Conservation (phyloP, 2,888 invertebrate species). For the Euplagia quadripunctaria region DNA sequence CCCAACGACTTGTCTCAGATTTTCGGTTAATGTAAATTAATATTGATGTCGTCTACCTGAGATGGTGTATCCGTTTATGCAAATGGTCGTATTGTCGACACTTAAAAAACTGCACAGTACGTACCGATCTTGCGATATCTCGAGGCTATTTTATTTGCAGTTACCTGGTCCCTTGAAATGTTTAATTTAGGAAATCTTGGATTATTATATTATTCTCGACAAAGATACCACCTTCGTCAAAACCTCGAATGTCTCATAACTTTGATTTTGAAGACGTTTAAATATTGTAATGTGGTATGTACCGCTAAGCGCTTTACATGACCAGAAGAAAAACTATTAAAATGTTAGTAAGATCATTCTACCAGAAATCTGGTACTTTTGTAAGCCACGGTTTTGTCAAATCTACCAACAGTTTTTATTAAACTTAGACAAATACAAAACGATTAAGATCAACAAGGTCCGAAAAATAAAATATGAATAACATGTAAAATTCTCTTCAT, state of each 20-base stretch:
- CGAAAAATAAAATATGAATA: too few relatives aligned
- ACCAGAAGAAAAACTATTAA: neutral
- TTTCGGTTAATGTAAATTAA: conserved; percentile 19
- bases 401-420: neutral
- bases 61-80: conserved; percentile 16
- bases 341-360: too few relatives aligned
- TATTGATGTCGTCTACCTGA: conserved; percentile 8
- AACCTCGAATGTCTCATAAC: too few relatives aligned
- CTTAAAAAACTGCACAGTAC: neutral
- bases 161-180: neutral
- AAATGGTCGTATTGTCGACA: conserved; percentile 5
- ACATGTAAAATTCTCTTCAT: too few relatives aligned
- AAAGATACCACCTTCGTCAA: conserved; percentile 3
- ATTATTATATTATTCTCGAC: neutral
- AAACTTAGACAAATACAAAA: too few relatives aligned
- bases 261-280: neutral
- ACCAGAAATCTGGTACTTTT: neutral
- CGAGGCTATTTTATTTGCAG: neutral
- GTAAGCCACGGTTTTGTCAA: neutral
- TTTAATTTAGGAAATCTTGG: neutral
- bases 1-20: conserved; percentile 17
- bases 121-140: neutral
- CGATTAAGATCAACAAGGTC: too few relatives aligned
- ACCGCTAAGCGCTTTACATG: neutral
- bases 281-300: neutral